Conservation (phyloP, 2,888 invertebrate genomes). For the Monochamus alternatus region DNA sequence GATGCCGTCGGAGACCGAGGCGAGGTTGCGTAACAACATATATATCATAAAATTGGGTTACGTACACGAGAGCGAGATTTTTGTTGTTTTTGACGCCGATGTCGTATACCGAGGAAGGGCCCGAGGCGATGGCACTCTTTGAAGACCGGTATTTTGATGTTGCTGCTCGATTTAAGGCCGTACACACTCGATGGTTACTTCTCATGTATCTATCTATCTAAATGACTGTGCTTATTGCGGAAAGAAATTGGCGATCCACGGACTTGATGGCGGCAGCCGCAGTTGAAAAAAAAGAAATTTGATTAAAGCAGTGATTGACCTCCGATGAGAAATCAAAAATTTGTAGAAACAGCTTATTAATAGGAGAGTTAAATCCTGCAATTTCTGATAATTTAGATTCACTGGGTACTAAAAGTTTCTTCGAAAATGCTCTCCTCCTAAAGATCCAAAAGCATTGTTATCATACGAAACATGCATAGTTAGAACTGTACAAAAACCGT, state of each 20-base stretch:
- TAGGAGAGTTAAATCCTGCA: too few species aligned
- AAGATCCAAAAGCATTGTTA: too few species aligned
- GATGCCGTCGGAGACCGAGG: slow-evolving; percentile 31
- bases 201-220: not conserved
- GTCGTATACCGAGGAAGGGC: slow-evolving; percentile 41
- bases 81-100: slow-evolving; percentile 58
- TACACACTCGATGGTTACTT: not conserved
- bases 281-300: not conserved
- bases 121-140: slow-evolving; percentile 1
- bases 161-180: not conserved
- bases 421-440: too few species aligned
- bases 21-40: slow-evolving; percentile 25
- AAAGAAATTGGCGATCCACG: not conserved
- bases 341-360: too few species aligned
- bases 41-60: slow-evolving; percentile 52
- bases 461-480: too few species aligned
- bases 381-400: too few species aligned
- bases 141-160: not conserved
- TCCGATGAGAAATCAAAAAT: not conserved
- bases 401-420: too few species aligned
- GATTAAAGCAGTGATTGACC: not conserved
- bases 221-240: not conserved
- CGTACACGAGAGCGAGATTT: slow-evolving; percentile 46
- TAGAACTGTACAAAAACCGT: too few species aligned
- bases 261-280: not conserved